phyloP scores from a whole-genome alignment of 2,888 invertebrate genomes.

The Notocelia uddmanniana region DNA sequence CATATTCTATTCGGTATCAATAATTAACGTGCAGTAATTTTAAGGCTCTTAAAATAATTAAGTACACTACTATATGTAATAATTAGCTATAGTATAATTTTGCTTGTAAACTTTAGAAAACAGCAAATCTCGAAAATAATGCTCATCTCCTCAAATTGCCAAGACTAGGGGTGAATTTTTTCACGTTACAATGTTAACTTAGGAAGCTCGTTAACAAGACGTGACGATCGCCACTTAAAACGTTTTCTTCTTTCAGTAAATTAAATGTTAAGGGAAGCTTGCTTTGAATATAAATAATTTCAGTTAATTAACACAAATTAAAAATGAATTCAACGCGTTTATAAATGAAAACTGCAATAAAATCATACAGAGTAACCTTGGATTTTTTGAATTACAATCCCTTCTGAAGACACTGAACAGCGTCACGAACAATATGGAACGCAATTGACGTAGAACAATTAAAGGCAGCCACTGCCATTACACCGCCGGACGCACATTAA shows the following conservation, averaged over 20 bases:
- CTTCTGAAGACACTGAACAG: constrained; percentile 42
- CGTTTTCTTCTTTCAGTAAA: constrained; percentile 67
- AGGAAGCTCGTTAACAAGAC: constrained; percentile 82
- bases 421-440: constrained; percentile 58
- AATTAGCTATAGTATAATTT: too few species aligned
- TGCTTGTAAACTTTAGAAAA: too few species aligned
- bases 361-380: background rate
- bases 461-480: constrained; percentile 78
- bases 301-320: background rate
- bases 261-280: constrained; percentile 72
- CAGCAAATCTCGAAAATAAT: constrained; percentile 51
- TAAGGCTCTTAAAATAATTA: background rate
- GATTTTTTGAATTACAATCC: constrained; percentile 17
- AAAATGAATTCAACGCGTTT: background rate
- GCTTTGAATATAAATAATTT: constrained; percentile 47
- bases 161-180: constrained; percentile 70
- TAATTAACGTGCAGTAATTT: background rate
- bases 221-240: constrained; percentile 79
- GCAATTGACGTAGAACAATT: constrained; percentile 82
- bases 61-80: too few species aligned
- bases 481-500: constrained; percentile 81
- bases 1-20: background rate
- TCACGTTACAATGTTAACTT: constrained; percentile 81
- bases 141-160: constrained; percentile 51
- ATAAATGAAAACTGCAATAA: background rate